These are phyloP conservation scores for Chaetophractus vellerosus DNA, from an alignment of 2,797 vertebrate genomes.

Conservation along the genomic window DNA sequence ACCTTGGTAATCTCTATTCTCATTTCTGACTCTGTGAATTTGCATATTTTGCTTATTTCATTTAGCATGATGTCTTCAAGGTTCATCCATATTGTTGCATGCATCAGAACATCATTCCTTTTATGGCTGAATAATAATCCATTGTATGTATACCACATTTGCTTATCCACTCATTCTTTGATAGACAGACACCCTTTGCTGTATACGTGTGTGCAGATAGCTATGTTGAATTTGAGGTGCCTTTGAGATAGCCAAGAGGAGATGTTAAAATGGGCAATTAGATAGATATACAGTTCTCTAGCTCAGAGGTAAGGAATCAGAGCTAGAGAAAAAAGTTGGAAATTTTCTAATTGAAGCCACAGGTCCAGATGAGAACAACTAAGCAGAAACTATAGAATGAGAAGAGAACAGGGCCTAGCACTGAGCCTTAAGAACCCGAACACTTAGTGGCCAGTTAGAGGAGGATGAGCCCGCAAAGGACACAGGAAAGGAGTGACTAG, in stretches of 20 bases:
- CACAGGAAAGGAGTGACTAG: constrained; percentile 5
- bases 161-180: too few relatives aligned
- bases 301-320: constrained; percentile 28
- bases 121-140: too few relatives aligned
- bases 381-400: background rate
- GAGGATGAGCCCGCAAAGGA: background rate
- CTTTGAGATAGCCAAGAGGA: constrained; percentile 37
- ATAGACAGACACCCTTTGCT: too few relatives aligned
- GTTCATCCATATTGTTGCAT: too few relatives aligned
- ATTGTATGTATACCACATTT: too few relatives aligned
- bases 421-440: background rate
- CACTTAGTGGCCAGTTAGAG: background rate
- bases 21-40: too few relatives aligned
- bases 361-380: background rate
- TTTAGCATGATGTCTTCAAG: too few relatives aligned
- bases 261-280: constrained; percentile 17
- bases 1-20: too few relatives aligned
- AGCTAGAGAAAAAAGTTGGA: background rate
- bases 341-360: background rate
- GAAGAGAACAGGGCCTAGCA: background rate
- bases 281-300: background rate
- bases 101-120: too few relatives aligned
- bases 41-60: too few relatives aligned
- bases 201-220: background rate
- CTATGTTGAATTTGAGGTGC: background rate